Evolutionary conservation across 2,797 vertebrate genomes (phyloP).

Genomic region (Lepidocolaptes lacrymiger): DNA sequence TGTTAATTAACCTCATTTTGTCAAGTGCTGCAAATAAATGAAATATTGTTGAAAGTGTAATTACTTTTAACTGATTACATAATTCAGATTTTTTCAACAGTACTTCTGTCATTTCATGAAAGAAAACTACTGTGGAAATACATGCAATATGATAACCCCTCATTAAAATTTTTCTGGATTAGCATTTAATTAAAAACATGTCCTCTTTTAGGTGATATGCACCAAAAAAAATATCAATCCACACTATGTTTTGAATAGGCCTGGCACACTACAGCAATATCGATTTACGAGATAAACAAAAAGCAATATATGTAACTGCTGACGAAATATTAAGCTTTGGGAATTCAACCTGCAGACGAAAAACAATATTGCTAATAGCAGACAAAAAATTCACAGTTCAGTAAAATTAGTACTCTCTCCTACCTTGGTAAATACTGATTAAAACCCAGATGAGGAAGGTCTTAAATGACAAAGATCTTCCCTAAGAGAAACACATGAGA

Average conservation of each 20-base stretch:
- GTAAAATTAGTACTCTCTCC: slow-evolving; percentile 33
- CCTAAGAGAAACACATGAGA: slow-evolving; percentile 80
- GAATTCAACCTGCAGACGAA: slow-evolving; percentile 72
- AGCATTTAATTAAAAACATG: slow-evolving; percentile 80
- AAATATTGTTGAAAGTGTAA: slow-evolving; percentile 56
- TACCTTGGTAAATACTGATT: slow-evolving; percentile 98
- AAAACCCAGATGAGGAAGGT: slow-evolving; percentile 98
- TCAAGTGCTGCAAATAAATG: slow-evolving; percentile 61
- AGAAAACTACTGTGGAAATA: slow-evolving; percentile 70
- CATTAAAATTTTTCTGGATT: slow-evolving; percentile 71
- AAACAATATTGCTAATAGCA: slow-evolving; percentile 31
- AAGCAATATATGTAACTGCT: slow-evolving; percentile 65
- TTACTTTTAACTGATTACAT: slow-evolving; percentile 64
- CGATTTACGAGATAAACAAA: slow-evolving; percentile 73
- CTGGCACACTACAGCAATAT: slow-evolving; percentile 64
- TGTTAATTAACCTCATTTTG: slow-evolving; percentile 17
- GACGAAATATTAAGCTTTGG: slow-evolving; percentile 65
- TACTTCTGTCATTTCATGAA: slow-evolving; percentile 49
- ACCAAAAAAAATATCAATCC: slow-evolving; percentile 73
- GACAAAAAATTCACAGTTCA: slow-evolving; percentile 14
- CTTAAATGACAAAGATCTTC: slow-evolving; percentile 95
- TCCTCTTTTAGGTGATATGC: slow-evolving; percentile 71
- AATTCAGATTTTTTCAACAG: slow-evolving; percentile 68
- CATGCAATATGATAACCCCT: slow-evolving; percentile 66
- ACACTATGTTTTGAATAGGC: not conserved